Evolutionary conservation across 2,888 invertebrate genomes (phyloP).

Genomic region (Luperina testacea): DNA sequence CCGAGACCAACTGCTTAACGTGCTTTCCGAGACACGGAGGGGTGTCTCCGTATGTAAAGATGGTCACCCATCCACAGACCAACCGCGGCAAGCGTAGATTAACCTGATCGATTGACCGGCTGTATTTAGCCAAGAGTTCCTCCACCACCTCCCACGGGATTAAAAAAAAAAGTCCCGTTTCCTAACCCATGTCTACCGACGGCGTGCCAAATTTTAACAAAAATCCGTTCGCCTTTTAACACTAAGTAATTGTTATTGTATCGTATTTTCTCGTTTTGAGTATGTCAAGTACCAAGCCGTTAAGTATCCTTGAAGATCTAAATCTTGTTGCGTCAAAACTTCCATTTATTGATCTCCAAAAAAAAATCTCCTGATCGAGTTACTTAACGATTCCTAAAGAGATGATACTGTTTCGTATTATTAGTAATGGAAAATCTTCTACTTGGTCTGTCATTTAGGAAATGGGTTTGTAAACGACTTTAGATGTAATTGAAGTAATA

Average conservation of each 20-base stretch:
- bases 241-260: no score
- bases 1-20: no score
- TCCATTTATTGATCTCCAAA: not conserved
- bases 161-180: no score
- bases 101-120: no score
- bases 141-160: no score
- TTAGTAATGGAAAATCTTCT: not conserved
- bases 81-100: no score
- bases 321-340: not conserved
- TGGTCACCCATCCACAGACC: no score
- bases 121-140: no score
- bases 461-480: conserved; percentile 8
- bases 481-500: conserved; percentile 1
- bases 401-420: conserved; percentile 2
- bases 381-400: not conserved
- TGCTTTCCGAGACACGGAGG: no score
- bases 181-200: no score
- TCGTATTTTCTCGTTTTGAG: not conserved
- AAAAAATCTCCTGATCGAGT: conserved; percentile 9
- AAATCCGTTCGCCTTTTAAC: not conserved
- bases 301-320: not conserved
- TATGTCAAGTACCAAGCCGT: not conserved
- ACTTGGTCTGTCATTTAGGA: conserved; percentile 3
- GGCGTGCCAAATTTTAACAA: no score
- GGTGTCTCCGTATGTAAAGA: no score